Evolutionary conservation across 2,888 invertebrate species (phyloP), one percentile per base, ranked within the genome.

Genomic region (Hyposoter didymator): DNA sequence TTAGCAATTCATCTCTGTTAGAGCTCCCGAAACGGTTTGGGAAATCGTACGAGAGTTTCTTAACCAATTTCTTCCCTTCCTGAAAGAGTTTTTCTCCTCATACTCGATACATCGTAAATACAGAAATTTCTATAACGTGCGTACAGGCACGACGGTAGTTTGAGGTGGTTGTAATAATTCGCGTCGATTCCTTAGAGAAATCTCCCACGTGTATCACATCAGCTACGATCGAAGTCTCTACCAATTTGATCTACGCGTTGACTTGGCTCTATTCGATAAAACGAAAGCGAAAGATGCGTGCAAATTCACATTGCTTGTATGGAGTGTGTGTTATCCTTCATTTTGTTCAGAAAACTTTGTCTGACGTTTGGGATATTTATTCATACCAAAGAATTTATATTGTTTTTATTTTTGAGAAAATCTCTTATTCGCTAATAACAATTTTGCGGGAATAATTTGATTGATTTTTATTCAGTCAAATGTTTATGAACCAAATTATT

Each of bases 101-200:
- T 74, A 39, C 45, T 22, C 55, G 10, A n/a, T 67, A 55, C n/a
- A 67, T 55, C 67, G 19, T 66, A 69, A 55, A n/a, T 49, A 43
- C 17, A 39, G n/a, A 62, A 22, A 47, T 75, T 62, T 3, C 32
- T 32, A 75, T 47, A 75, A 28, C n/a, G 59, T 59, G 12, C 8
- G 17, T 17, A 74, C n/a, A 62, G 49, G 17, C 39, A 59, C 22
- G 73, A 64, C 10, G 35, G 47, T 49, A 43, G 67, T 67, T 12
- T 66, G 76, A 39, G 49, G 66, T 39, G 32, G 72, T 66, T 59
- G 82, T 75, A 67, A 66, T 55, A 70, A 62, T 72, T 82, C 72
- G 72, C 74, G 52, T 74, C 88, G 92, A 93, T 92, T 91, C 93
- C 93, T 93, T 89, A 89, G 93, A 93, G 93, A 93, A 93, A 93